These are phyloP conservation scores for Eurytoma adleriae DNA, from an alignment of 2,888 invertebrate genomes.

Conservation along the genomic window DNA sequence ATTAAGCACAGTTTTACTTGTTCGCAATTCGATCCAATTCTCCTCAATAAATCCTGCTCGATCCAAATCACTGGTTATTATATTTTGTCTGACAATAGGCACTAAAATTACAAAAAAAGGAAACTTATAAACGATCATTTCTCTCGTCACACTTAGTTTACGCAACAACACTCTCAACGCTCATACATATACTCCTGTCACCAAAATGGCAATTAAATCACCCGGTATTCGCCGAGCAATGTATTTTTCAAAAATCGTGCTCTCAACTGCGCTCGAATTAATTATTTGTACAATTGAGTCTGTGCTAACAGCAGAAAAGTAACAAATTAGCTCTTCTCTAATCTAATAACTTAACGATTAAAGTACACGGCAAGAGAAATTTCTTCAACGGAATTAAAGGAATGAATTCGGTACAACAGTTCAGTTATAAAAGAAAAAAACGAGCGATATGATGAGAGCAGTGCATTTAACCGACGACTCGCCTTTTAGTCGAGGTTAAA, in stretches of 20 bases:
- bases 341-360: too few relatives aligned
- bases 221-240: neutral
- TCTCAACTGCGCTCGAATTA: neutral
- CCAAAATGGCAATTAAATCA: slow-evolving; percentile 10
- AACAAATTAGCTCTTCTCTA: too few relatives aligned
- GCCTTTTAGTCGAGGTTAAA: slow-evolving; percentile 81
- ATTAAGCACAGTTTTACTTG: neutral
- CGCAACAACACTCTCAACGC: slow-evolving; percentile 12
- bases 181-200: neutral
- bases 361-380: too few relatives aligned
- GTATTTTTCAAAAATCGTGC: neutral
- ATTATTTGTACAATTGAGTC: neutral
- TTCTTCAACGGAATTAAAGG: too few relatives aligned
- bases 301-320: too few relatives aligned
- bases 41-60: neutral
- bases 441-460: too few relatives aligned
- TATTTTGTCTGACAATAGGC: slow-evolving; percentile 28
- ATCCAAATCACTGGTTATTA: slow-evolving; percentile 37
- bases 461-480: too few relatives aligned
- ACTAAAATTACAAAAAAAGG: slow-evolving; percentile 37
- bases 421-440: too few relatives aligned
- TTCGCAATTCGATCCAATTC: neutral
- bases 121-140: slow-evolving; percentile 15
- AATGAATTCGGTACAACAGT: too few relatives aligned
- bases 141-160: neutral